A percentile compares a stretch with the other conserved stretches of the same genome.
phyloP scores from a whole-genome alignment of 2,888 invertebrate genomes.

The Eurytoma californica region DNA sequence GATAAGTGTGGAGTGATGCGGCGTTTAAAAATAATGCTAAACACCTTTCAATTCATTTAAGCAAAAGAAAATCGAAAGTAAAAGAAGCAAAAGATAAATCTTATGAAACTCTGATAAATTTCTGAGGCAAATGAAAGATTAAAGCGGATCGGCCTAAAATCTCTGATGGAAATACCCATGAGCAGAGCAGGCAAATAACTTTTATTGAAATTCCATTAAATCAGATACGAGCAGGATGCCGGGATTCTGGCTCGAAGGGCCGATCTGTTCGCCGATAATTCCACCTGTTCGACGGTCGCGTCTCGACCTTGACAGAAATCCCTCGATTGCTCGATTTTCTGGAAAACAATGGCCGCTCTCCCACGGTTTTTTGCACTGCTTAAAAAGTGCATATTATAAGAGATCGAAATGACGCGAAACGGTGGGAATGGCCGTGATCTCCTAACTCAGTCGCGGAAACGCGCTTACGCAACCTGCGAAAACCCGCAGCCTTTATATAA shows the following conservation, averaged over 20 bases:
- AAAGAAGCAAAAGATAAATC: too few species aligned
- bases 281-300: background rate
- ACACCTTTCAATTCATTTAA: too few species aligned
- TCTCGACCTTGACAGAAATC: conserved; percentile 36
- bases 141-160: too few species aligned
- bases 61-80: too few species aligned
- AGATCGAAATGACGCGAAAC: too few species aligned
- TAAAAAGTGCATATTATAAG: background rate
- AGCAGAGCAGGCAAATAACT: too few species aligned
- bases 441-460: background rate
- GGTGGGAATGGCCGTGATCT: too few species aligned
- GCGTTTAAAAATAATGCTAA: too few species aligned
- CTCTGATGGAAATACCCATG: too few species aligned
- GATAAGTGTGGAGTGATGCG: too few species aligned
- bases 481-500: conserved; percentile 52
- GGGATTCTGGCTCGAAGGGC: background rate
- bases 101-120: too few species aligned
- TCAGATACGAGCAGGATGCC: background rate
- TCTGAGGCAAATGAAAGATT: too few species aligned
- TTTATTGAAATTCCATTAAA: conserved; percentile 3
- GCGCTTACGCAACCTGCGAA: conserved; percentile 37
- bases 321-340: conserved; percentile 3
- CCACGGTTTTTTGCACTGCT: conserved; percentile 24
- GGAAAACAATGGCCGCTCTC: conserved; percentile 44
- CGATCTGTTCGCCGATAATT: background rate